Conservation (phyloP, 2,113 vertebrate genomes). For the Kryptolebias marmoratus region DNA sequence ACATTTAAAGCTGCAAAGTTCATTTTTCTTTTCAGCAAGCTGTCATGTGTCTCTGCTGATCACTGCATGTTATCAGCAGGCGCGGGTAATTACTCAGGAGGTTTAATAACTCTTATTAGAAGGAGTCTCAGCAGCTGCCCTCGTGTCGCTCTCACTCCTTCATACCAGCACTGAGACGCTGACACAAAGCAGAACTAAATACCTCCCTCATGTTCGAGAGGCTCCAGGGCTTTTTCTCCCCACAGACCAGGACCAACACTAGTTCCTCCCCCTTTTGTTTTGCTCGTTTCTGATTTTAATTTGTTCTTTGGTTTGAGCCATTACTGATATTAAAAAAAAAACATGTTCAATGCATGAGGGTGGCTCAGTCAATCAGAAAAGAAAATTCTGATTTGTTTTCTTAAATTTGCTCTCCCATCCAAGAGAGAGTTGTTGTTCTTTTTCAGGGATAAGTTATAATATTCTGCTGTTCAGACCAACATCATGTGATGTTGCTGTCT, state of each 20-base stretch:
- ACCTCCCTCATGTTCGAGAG: slow-evolving; percentile 18
- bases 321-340: neutral
- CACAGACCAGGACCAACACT: neutral
- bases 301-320: neutral
- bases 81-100: neutral
- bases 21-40: neutral
- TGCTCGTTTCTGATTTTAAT: neutral
- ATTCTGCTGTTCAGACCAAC: slow-evolving; percentile 3
- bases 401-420: neutral
- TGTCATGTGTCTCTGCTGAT: neutral
- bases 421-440: neutral
- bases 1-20: neutral
- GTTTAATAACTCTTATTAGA: slow-evolving; percentile 15
- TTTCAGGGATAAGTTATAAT: slow-evolving; percentile 22
- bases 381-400: neutral
- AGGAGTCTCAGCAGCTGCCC: slow-evolving; percentile 14
- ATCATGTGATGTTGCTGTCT: slow-evolving; percentile 52
- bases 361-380: neutral
- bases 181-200: slow-evolving; percentile 41
- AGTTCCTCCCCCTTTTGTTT: slow-evolving; percentile 33
- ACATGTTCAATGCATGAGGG: neutral
- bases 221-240: slow-evolving; percentile 2
- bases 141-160: neutral
- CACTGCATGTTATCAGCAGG: neutral
- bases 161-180: slow-evolving; percentile 32